A percentile compares a stretch with the other conserved stretches of the same genome.
phyloP scores from a whole-genome alignment of 2,113 vertebrate genomes.

The Gasterosteus aculeatus region DNA sequence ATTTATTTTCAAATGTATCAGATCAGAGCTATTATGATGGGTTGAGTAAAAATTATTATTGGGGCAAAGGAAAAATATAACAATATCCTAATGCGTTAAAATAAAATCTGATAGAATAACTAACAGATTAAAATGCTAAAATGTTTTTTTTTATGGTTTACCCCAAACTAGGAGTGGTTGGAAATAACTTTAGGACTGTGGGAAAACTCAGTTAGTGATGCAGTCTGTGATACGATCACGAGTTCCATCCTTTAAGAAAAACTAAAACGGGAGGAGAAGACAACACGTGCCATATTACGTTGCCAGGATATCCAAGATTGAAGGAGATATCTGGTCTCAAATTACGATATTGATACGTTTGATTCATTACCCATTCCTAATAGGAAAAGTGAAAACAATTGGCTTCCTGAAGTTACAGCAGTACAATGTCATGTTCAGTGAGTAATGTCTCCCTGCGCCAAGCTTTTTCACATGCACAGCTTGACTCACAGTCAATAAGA shows the following conservation, averaged over 20 bases:
- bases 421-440: constrained; percentile 74
- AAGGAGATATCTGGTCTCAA: background rate
- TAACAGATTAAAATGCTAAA: background rate
- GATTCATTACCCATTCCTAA: background rate
- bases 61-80: background rate
- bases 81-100: background rate
- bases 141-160: background rate
- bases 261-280: background rate
- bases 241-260: background rate
- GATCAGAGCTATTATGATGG: background rate
- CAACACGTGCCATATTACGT: background rate
- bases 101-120: background rate
- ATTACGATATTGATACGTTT: background rate
- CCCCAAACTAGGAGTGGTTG: too few relatives aligned
- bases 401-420: constrained; percentile 55
- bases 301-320: background rate
- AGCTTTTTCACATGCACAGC: constrained; percentile 75
- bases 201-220: background rate
- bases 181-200: too few relatives aligned
- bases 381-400: constrained; percentile 40
- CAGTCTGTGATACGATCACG: background rate
- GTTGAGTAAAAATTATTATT: background rate
- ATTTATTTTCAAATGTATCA: background rate
- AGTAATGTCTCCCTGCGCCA: constrained; percentile 66
- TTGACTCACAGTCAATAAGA: constrained; percentile 73